Conservation (phyloP, 2,888 invertebrate species). For the Ecdyonurus torrentis region DNA sequence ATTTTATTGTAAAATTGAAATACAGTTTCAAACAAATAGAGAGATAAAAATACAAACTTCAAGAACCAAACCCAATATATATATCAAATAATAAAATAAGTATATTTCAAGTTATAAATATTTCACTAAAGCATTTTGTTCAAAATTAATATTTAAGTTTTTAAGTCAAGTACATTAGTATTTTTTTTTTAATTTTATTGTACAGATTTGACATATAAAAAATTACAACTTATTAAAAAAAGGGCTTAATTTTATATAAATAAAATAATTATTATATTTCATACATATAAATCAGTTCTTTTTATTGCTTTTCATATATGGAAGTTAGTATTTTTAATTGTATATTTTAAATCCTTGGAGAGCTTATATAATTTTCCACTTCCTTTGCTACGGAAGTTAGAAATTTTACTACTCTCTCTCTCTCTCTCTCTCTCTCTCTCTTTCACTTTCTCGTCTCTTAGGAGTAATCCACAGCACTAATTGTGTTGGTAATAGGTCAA, state of each 20-base stretch:
- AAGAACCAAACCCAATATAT: no score
- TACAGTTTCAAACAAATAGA: no score
- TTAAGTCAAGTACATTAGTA: no score
- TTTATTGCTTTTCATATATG: neutral
- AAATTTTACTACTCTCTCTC: conserved; percentile 6
- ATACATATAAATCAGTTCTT: neutral
- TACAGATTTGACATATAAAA: no score
- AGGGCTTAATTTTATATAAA: neutral
- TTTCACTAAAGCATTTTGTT: no score
- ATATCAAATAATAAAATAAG: no score
- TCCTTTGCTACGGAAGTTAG: neutral
- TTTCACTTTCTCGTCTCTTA: neutral
- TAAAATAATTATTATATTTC: neutral
- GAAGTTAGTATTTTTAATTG: neutral
- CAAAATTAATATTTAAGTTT: no score
- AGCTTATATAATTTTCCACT: conserved; percentile 1
- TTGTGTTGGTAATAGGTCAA: conserved; percentile 5
- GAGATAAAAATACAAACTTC: no score
- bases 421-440: conserved; percentile 15
- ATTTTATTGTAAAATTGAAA: no score
- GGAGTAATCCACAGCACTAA: conserved; percentile 4
- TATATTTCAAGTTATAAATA: no score
- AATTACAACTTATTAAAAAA: no score
- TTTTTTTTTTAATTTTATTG: no score
- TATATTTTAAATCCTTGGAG: neutral